A percentile compares a stretch with the other conserved stretches of the same genome.
phyloP scores from a whole-genome alignment of 2,797 vertebrate genomes.

The Botia almorhae region DNA sequence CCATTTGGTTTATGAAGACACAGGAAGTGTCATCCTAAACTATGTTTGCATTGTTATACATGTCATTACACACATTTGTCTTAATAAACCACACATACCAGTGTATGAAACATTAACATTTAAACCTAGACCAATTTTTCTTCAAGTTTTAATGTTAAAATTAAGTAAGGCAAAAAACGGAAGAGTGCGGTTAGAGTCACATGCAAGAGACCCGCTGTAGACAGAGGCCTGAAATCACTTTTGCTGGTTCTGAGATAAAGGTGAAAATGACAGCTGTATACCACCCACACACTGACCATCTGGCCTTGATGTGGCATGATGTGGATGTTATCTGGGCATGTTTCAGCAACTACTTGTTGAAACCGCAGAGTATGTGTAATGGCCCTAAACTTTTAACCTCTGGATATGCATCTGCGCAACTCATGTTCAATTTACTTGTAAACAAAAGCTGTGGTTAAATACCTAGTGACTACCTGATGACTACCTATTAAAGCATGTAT shows the following conservation, averaged over 20 bases:
- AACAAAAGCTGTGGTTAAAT: neutral
- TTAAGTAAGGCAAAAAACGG: neutral
- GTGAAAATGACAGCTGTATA: neutral
- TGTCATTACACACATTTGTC: no score
- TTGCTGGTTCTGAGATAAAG: constrained; percentile 35
- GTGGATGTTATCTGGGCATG: neutral
- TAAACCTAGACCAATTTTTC: neutral
- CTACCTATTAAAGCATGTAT: no score
- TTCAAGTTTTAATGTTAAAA: neutral
- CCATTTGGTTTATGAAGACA: no score
- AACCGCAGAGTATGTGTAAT: constrained; percentile 28
- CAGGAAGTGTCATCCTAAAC: no score
- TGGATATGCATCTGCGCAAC: neutral
- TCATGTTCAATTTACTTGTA: neutral
- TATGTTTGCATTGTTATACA: no score
- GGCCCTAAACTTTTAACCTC: neutral
- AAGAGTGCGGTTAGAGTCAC: neutral
- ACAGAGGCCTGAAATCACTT: constrained; percentile 5
- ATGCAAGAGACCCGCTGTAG: constrained; percentile 1
- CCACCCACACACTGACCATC: constrained; percentile 15
- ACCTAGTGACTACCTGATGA: no score
- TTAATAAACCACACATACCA: no score
- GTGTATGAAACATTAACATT: no score
- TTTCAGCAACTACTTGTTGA: neutral
- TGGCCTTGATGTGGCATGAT: constrained; percentile 44